phyloP scores from a whole-genome alignment of 2,888 invertebrate genomes.

The Leptopilina myrica region DNA sequence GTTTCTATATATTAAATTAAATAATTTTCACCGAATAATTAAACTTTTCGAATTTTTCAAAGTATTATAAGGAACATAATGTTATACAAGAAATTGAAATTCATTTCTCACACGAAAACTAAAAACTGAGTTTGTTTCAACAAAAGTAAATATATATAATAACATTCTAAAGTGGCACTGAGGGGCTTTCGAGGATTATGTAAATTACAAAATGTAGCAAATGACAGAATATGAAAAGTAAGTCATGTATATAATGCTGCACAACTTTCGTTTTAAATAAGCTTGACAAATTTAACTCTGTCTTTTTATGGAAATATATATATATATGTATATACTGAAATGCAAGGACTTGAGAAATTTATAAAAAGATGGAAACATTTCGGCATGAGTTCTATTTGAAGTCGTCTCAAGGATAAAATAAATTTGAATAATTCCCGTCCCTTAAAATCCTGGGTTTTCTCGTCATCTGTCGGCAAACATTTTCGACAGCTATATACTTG shows the following conservation, averaged over 20 bases:
- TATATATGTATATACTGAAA: neutral
- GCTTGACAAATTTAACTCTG: slow-evolving; percentile 24
- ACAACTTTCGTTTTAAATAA: slow-evolving; percentile 11
- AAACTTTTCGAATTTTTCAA: no score
- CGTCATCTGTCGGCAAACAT: slow-evolving; percentile 12
- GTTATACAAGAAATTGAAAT: no score
- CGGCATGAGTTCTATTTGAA: neutral
- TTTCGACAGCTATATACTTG: neutral
- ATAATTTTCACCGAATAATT: no score
- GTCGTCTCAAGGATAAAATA: neutral
- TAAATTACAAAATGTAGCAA: slow-evolving; percentile 13
- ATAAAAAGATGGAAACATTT: slow-evolving; percentile 28
- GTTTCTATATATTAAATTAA: no score
- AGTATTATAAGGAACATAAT: no score
- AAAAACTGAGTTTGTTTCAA: neutral
- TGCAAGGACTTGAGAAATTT: slow-evolving; percentile 12
- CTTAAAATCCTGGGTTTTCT: slow-evolving; percentile 1
- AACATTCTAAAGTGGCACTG: neutral
- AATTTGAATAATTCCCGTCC: slow-evolving; percentile 6
- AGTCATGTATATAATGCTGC: neutral
- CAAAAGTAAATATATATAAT: neutral
- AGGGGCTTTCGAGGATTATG: slow-evolving; percentile 11
- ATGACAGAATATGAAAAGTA: slow-evolving; percentile 22
- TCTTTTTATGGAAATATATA: neutral
- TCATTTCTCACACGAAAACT: no score